Conservation (phyloP, 2,797 vertebrate species). For the Anguilla marmorata region DNA sequence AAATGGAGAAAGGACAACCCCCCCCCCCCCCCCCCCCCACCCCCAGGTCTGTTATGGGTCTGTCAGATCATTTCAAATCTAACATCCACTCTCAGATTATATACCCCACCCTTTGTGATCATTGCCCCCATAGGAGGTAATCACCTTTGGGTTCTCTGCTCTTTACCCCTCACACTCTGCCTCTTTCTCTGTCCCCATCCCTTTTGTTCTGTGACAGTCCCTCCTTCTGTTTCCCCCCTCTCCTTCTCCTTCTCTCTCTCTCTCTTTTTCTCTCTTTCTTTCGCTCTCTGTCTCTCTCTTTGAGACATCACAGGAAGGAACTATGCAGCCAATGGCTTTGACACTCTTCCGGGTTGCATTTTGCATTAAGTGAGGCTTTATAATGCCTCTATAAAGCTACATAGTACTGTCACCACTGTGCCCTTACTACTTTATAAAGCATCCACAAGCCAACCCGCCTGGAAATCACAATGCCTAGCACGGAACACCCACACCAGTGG, state of each 20-base stretch:
- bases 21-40: neutral
- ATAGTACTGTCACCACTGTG: neutral
- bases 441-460: neutral
- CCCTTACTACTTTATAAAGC: neutral
- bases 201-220: neutral
- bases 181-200: constrained; percentile 12
- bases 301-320: neutral
- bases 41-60: neutral
- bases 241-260: constrained; percentile 28
- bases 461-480: neutral
- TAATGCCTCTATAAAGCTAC: neutral
- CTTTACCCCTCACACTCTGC: constrained; percentile 8
- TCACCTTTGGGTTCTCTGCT: constrained; percentile 29
- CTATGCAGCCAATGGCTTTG: neutral
- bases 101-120: neutral
- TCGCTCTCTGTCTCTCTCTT: neutral
- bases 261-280: neutral
- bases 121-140: neutral
- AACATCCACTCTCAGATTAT: neutral
- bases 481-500: neutral
- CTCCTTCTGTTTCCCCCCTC: constrained; percentile 1
- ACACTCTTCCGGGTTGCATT: neutral
- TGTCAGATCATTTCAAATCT: neutral
- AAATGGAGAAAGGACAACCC: too few relatives aligned
- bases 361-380: neutral